Percentiles rank a stretch among this genome's conserved stretches.
These are phyloP conservation scores for Oreochromis tanganicae DNA, from an alignment of 2,113 vertebrate species.

Conservation along the genomic window DNA sequence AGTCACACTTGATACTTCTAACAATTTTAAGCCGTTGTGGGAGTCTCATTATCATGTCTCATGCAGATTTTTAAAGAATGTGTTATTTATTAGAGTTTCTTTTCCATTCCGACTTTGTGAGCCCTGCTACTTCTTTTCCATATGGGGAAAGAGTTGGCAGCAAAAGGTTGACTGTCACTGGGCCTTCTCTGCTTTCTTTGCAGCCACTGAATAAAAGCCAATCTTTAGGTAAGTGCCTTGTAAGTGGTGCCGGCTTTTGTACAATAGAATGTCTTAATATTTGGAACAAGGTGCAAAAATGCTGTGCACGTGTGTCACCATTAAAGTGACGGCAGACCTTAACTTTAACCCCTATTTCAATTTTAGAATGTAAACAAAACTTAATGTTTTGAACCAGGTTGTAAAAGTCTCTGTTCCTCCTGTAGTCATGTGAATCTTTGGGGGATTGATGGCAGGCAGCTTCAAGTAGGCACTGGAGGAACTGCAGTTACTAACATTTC, in stretches of 20 bases:
- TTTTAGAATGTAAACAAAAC: background rate
- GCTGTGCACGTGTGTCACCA: background rate
- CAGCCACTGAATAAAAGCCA: background rate
- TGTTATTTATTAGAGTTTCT: background rate
- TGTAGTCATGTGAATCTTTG: background rate
- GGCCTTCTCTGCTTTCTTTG: background rate
- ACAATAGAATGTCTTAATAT: background rate
- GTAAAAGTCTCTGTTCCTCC: background rate
- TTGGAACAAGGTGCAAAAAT: background rate
- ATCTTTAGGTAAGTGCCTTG: background rate
- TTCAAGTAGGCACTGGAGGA: too few relatives aligned
- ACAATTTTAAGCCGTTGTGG: background rate
- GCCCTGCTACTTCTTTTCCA: background rate
- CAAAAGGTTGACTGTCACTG: background rate
- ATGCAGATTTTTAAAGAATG: background rate
- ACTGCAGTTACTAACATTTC: background rate
- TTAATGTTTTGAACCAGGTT: background rate
- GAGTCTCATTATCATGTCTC: background rate
- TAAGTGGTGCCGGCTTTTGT: background rate
- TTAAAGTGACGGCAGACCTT: background rate
- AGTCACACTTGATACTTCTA: background rate
- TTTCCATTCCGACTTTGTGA: fast-evolving
- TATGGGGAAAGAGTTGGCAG: background rate
- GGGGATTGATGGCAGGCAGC: background rate
- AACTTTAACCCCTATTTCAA: fast-evolving